Conservation (phyloP, 2,888 invertebrate genomes). For the Mimumesa dahlbomi region DNA sequence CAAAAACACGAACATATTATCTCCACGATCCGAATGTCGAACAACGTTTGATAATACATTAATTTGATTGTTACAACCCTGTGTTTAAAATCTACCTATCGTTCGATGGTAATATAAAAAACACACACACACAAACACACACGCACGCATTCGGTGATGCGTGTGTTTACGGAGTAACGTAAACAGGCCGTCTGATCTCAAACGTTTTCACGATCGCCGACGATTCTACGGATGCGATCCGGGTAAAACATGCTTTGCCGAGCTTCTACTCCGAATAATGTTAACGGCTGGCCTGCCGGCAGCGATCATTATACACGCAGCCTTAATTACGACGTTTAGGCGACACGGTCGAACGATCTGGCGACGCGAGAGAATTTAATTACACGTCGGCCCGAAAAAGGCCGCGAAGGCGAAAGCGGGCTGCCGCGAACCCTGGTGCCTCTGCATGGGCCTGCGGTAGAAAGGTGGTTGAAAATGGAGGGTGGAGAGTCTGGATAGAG, state of each 20-base stretch:
- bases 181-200: constrained; percentile 11
- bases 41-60: no score
- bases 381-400: constrained; percentile 58
- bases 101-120: neutral
- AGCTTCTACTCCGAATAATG: constrained; percentile 22
- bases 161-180: neutral
- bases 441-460: constrained; percentile 15
- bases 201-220: constrained; percentile 22
- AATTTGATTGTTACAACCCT: no score
- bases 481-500: constrained; percentile 28
- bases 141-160: neutral
- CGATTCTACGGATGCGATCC: constrained; percentile 8
- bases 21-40: no score
- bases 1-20: no score
- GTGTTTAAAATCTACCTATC: no score
- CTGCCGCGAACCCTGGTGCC: constrained; percentile 25
- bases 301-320: constrained; percentile 51
- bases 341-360: constrained; percentile 61
- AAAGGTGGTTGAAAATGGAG: constrained; percentile 43
- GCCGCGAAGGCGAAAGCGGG: constrained; percentile 53
- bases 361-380: constrained; percentile 68
- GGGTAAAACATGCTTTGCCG: constrained; percentile 10
- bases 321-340: constrained; percentile 62
- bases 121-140: neutral
- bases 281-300: constrained; percentile 30